A percentile compares a stretch with the other conserved stretches of the same genome.
Evolutionary conservation across 2,797 vertebrate species (phyloP).

Genomic region (Cercopithecus petaurista): DNA sequence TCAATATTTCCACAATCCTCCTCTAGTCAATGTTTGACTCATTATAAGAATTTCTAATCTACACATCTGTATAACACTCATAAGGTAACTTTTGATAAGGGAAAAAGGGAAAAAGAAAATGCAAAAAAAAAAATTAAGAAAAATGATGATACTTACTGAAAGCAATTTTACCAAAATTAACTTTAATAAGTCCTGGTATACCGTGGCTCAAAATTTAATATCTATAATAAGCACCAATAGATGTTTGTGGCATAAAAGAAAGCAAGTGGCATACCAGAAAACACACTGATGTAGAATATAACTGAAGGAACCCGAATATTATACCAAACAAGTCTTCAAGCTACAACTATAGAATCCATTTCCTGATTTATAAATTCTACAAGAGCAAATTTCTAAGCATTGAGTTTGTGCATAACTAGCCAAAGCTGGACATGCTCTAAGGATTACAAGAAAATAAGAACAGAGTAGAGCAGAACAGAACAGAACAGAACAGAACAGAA

Average conservation of each 20-base stretch:
- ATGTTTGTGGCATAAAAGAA: neutral
- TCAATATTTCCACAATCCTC: neutral
- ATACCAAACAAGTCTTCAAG: neutral
- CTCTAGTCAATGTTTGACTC: neutral
- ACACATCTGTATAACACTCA: neutral
- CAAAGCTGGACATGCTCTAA: neutral
- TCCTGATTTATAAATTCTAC: neutral
- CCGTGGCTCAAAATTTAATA: neutral
- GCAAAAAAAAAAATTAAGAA: neutral
- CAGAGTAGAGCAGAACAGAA: rapidly evolving
- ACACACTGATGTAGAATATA: neutral
- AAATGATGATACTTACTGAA: neutral
- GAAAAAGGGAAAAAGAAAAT: neutral
- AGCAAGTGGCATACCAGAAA: neutral
- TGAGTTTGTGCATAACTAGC: neutral
- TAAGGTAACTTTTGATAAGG: neutral
- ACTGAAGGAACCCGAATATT: neutral
- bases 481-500: no score
- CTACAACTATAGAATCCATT: neutral
- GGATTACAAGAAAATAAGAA: neutral
- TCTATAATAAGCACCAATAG: neutral
- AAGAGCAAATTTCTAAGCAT: neutral
- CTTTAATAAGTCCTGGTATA: neutral
- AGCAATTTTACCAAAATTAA: conserved; percentile 4
- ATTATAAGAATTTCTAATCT: neutral